Evolutionary conservation across 2,797 vertebrate genomes (phyloP).

Genomic region (Mus minutoides): DNA sequence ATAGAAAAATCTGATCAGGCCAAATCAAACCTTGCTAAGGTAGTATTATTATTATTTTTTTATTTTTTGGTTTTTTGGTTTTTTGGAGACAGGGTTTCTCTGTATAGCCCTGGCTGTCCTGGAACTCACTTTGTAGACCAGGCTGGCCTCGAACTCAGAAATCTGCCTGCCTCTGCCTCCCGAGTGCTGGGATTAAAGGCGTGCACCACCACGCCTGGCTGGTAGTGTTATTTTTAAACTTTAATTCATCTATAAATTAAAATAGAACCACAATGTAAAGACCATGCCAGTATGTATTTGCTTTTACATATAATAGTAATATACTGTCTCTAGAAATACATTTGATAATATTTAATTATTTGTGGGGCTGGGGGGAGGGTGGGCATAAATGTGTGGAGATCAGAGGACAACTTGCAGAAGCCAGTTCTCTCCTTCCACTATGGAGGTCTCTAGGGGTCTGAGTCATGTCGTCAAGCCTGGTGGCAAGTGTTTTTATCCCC

Average conservation of each 20-base stretch:
- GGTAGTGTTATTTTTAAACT: slow-evolving; percentile 20
- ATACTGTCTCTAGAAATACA: background rate
- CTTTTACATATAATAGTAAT: background rate
- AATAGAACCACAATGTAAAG: background rate
- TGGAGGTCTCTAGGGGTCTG: background rate
- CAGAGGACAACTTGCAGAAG: background rate
- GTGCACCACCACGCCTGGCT: too few relatives aligned
- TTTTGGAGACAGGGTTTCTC: too few relatives aligned
- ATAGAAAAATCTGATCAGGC: background rate
- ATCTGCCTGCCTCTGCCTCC: too few relatives aligned
- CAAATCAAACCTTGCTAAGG: background rate
- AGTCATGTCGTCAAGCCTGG: background rate
- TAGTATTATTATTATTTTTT: too few relatives aligned
- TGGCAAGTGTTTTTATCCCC: background rate
- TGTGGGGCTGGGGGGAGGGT: too few relatives aligned
- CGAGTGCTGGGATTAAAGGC: too few relatives aligned
- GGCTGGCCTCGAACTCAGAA: too few relatives aligned
- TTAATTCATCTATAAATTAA: background rate
- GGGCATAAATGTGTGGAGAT: background rate
- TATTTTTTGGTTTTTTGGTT: too few relatives aligned
- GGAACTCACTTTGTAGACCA: too few relatives aligned
- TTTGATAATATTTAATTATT: background rate
- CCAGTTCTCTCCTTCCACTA: background rate
- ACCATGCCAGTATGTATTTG: background rate
- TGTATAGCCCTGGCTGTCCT: too few relatives aligned